Evolutionary conservation across 37 sponge, comb jelly and placozoan genomes (phyloP).

Genomic region (Cliona cf. orientalis): DNA sequence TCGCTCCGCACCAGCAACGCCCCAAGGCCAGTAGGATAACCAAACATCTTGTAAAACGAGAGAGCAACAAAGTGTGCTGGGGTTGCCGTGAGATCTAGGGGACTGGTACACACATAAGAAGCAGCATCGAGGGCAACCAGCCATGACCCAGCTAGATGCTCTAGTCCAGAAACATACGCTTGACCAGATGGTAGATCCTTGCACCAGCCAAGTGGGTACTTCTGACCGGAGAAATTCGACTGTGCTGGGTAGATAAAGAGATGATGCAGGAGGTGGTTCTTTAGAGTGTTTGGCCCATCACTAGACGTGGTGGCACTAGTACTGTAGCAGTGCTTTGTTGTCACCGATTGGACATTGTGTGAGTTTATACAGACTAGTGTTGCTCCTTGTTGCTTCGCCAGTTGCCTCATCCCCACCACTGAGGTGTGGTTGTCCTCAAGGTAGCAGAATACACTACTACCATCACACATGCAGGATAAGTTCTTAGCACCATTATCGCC

Average conservation of each 20-base stretch:
- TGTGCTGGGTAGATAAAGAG: slow-evolving; percentile 93
- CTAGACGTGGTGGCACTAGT: neutral
- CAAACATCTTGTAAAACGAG: slow-evolving; percentile 97
- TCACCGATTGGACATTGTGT: neutral
- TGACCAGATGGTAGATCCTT: slow-evolving; percentile 17
- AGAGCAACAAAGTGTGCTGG: slow-evolving; percentile 86
- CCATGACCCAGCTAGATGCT: slow-evolving; percentile 44
- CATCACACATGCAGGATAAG: neutral
- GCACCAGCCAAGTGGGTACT: slow-evolving; percentile 86
- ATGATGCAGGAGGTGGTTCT: slow-evolving; percentile 11
- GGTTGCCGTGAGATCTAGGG: slow-evolving; percentile 65
- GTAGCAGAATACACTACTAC: slow-evolving; percentile 79
- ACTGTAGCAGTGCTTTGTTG: neutral
- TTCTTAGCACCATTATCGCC: neutral
- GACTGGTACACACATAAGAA: slow-evolving; percentile 71
- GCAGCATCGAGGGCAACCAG: slow-evolving; percentile 85
- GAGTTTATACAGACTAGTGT: slow-evolving; percentile 56
- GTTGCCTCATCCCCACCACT: slow-evolving; percentile 92
- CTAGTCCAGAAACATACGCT: neutral
- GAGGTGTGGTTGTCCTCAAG: slow-evolving; percentile 95
- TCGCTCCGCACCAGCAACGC: slow-evolving; percentile 85
- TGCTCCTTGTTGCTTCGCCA: slow-evolving; percentile 70
- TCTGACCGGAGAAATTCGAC: slow-evolving; percentile 90
- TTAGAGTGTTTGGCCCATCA: too few species aligned
- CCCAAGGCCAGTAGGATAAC: slow-evolving; percentile 95